Conservation (phyloP, 1,140 invertebrate genomes). For the Drosophila nikananu region DNA sequence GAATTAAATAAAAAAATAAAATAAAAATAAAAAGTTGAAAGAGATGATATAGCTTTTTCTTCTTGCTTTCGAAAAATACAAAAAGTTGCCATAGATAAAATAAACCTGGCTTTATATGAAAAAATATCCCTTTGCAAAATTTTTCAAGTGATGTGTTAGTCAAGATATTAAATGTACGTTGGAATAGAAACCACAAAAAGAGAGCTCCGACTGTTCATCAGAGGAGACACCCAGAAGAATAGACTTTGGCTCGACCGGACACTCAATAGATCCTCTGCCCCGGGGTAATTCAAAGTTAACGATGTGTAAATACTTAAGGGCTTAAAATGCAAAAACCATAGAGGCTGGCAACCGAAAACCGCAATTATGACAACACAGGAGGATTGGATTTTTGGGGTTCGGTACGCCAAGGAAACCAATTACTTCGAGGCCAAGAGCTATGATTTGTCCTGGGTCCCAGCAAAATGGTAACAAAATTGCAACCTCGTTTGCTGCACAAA, state of each 20-base stretch:
- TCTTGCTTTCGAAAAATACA: background rate
- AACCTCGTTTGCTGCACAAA: conserved; percentile 69
- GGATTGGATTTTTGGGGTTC: conserved; percentile 18
- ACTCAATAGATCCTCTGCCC: conserved; percentile 53
- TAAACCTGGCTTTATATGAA: no score
- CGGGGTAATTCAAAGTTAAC: conserved; percentile 73
- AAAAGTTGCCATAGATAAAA: background rate
- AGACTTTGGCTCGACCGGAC: background rate
- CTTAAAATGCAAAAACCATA: conserved; percentile 59
- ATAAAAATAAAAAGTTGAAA: background rate
- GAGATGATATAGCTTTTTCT: background rate
- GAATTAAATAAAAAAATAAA: background rate
- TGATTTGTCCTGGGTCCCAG: conserved; percentile 66
- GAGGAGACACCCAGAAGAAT: conserved; percentile 12
- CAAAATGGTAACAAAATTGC: conserved; percentile 63
- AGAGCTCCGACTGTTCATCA: conserved; percentile 2
- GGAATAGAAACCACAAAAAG: conserved; percentile 25
- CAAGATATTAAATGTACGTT: conserved; percentile 37
- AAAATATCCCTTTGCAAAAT: background rate
- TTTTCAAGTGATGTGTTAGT: background rate
- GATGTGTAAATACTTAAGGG: conserved; percentile 79
- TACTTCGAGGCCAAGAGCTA: conserved; percentile 53
- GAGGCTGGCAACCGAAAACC: conserved; percentile 35
- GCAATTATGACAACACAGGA: conserved; percentile 69
- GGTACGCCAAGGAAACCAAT: conserved; percentile 35